These are phyloP conservation scores for Gasteruption jaculator DNA, from an alignment of 2,888 invertebrate genomes.

Conservation along the genomic window DNA sequence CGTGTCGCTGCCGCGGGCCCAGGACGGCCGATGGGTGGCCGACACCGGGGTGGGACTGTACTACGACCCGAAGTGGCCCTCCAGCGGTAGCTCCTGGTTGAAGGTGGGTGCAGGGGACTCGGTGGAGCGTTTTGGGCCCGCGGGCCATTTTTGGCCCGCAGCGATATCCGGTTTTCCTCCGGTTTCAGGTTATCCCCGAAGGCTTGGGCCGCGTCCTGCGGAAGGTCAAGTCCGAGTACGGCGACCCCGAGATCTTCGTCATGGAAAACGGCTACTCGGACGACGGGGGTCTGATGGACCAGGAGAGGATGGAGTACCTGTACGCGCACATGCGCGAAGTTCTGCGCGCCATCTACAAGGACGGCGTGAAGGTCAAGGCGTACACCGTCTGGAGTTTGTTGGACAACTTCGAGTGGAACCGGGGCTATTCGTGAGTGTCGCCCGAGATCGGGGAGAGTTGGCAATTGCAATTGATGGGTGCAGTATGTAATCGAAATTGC, in stretches of 20 bases:
- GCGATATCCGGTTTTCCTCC: no score
- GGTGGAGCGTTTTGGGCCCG: no score
- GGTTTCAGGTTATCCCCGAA: constrained; percentile 49
- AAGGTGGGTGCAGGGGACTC: constrained; percentile 51
- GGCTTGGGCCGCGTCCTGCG: constrained; percentile 48
- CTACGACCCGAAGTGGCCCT: constrained; percentile 60
- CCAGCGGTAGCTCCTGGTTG: constrained; percentile 59
- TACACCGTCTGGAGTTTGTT: constrained; percentile 63
- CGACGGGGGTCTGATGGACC: constrained; percentile 30
- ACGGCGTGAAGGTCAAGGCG: constrained; percentile 54
- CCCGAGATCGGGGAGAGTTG: no score
- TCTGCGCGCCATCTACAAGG: constrained; percentile 51
- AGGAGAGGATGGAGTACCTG: constrained; percentile 31
- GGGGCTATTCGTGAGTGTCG: constrained; percentile 58
- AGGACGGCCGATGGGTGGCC: constrained; percentile 15
- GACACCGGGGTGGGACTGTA: constrained; percentile 55
- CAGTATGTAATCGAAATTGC: no score
- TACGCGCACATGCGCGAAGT: constrained; percentile 52
- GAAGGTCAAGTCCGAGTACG: constrained; percentile 47
- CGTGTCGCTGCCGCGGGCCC: constrained; percentile 13
- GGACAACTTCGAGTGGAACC: constrained; percentile 64
- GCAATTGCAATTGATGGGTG: no score
- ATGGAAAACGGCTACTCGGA: constrained; percentile 49
- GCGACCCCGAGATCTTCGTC: constrained; percentile 42
- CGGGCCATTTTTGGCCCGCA: no score